Evolutionary conservation across 1,140 invertebrate species (phyloP), one percentile per base, ranked within the genome.

Genomic region (Lordiphosa collinella): DNA sequence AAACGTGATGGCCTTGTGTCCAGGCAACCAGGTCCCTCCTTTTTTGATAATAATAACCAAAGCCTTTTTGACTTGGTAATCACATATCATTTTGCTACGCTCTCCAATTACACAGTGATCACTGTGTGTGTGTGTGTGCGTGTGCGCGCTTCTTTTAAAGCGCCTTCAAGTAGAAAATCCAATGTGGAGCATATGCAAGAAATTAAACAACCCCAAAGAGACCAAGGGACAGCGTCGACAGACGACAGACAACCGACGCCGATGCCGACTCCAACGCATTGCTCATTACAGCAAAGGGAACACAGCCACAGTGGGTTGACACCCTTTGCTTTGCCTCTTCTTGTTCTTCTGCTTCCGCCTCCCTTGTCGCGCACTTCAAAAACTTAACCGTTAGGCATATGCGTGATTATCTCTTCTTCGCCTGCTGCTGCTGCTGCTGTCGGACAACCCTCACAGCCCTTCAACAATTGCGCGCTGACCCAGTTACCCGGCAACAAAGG

Each of bases 401-500:
- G 78, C 78, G 78, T 82, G 78, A 82, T 82, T 82, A 84, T 82
- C 75, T 80, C 67, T 25, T 25, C 22, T 25, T 63, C 63, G 43
- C 48, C 61, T 52, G 64, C 38, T 80, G 75, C 11, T 50, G 37
- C 25, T 48, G 34, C 18, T 29, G 43, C n/a, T 29, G 29, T 48
- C 22, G 38, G 50, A 52, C 76, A 69, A 69, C 66, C 65, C 65
- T 61, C 50, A 61, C 31, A 78, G 72, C 68, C 60, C 65, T 59
- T 59, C 63, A 78, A 84, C 78, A 82, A 82, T 82, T 84, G 72
- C 78, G 67, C 72, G 78, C 67, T 82, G 78, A 82, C 78, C 78
- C 78, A 82, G 78, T 82, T 82, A 82, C 78, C 78, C 79, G 78
- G 78, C 78, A 82, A 82, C 78, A 85, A 85, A 82, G 78, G 79